Conservation (phyloP, 2,113 vertebrate genomes). For the Cacatua alba region DNA sequence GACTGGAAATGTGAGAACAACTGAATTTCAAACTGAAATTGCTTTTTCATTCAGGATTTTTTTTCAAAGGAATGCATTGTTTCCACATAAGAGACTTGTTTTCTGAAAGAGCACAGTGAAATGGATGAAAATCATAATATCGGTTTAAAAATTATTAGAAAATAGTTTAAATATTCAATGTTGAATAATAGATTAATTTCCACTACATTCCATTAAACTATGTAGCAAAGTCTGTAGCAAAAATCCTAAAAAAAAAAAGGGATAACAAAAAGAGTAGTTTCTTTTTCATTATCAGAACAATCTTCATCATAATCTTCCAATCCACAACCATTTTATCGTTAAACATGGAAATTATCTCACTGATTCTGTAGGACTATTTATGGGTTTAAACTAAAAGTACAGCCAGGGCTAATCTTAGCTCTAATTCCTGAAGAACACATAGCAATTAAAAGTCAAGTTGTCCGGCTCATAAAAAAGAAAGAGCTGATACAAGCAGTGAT, state of each 20-base stretch:
- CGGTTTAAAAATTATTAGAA: background rate
- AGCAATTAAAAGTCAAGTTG: background rate
- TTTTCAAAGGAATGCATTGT: background rate
- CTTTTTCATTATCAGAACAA: background rate
- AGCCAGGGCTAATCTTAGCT: background rate
- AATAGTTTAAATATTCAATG: background rate
- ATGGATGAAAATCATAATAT: background rate
- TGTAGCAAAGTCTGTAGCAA: background rate
- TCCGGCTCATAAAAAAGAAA: background rate
- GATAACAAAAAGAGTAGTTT: background rate
- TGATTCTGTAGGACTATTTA: background rate
- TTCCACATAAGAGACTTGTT: background rate
- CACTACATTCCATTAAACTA: background rate
- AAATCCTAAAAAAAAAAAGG: background rate
- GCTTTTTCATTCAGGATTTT: background rate
- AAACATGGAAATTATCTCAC: background rate
- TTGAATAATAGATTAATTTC: background rate
- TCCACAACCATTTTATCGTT: background rate
- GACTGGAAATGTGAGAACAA: background rate
- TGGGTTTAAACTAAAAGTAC: background rate
- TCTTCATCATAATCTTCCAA: background rate
- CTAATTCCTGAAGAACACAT: background rate
- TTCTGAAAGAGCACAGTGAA: background rate
- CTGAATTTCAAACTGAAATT: background rate
- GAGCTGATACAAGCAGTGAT: background rate